These are phyloP conservation scores for Engraulis encrasicolus DNA, from an alignment of 2,113 vertebrate genomes.

Conservation along the genomic window DNA sequence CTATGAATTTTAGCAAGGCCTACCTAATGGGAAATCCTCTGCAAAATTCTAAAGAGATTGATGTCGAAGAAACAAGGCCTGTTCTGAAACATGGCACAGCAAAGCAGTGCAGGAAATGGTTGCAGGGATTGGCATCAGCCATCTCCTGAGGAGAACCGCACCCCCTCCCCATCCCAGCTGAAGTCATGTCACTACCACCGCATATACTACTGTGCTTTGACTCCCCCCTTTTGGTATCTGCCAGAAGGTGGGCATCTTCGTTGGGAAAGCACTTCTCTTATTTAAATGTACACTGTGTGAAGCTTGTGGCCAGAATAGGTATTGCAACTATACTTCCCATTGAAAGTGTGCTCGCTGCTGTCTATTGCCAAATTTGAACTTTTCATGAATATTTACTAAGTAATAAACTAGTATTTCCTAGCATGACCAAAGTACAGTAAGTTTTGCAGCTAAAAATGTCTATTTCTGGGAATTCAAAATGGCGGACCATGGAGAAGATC, in stretches of 20 bases:
- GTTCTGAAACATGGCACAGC: neutral
- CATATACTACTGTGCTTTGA: conserved; percentile 2
- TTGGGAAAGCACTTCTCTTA: neutral
- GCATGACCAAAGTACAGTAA: too few species aligned
- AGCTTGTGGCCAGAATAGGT: too few species aligned
- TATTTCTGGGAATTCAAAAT: too few species aligned
- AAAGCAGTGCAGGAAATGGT: neutral
- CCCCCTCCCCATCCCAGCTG: neutral
- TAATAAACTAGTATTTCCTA: too few species aligned
- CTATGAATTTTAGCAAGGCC: neutral
- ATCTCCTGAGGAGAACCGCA: neutral
- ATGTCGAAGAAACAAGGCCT: neutral
- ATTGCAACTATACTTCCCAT: too few species aligned
- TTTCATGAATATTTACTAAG: too few species aligned
- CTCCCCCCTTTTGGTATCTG: neutral
- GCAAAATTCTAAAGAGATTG: neutral
- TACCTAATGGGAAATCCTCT: neutral
- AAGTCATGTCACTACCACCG: neutral
- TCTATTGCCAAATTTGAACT: too few species aligned
- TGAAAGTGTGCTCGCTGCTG: too few species aligned
- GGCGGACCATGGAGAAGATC: too few species aligned
- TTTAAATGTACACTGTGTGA: too few species aligned
- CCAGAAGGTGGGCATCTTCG: neutral
- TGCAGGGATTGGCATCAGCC: neutral
- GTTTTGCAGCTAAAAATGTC: too few species aligned